Evolutionary conservation across 2,113 vertebrate species (phyloP).

Genomic region (Urocolius indicus): DNA sequence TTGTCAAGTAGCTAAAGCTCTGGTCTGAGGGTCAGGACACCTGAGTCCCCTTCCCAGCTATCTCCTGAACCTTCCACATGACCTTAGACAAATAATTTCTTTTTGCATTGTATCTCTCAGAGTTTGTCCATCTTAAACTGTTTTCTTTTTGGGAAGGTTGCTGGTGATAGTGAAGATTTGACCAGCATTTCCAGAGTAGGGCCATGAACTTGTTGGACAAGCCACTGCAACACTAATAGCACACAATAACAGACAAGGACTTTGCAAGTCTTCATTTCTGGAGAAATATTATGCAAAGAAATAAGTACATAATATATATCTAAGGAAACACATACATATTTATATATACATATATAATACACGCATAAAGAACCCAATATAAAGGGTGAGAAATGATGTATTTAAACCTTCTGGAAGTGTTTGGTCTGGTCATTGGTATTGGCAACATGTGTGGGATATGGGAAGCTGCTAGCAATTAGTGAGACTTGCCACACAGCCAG

Average conservation of each 20-base stretch:
- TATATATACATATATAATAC: not conserved
- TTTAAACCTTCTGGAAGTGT: not conserved
- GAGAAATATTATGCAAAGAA: not conserved
- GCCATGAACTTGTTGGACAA: not conserved
- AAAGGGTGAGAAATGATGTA: not conserved
- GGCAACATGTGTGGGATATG: fast-evolving
- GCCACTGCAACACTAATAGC: not conserved
- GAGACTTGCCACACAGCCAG: not conserved
- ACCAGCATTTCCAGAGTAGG: not conserved
- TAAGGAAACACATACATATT: not conserved
- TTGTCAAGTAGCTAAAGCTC: not conserved
- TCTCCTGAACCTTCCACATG: not conserved
- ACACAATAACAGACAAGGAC: not conserved
- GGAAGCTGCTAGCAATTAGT: not conserved
- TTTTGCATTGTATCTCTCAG: not conserved
- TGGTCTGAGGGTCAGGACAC: not conserved
- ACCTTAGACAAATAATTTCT: not conserved
- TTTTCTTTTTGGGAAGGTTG: not conserved
- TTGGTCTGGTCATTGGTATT: not conserved
- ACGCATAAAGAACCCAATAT: not conserved
- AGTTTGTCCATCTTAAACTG: not conserved
- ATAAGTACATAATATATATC: not conserved
- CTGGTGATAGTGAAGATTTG: not conserved
- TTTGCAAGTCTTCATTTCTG: not conserved
- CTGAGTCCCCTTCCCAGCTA: not conserved